phyloP scores from a whole-genome alignment of 2,797 vertebrate genomes.

The Melanotaenia parkinsoni region DNA sequence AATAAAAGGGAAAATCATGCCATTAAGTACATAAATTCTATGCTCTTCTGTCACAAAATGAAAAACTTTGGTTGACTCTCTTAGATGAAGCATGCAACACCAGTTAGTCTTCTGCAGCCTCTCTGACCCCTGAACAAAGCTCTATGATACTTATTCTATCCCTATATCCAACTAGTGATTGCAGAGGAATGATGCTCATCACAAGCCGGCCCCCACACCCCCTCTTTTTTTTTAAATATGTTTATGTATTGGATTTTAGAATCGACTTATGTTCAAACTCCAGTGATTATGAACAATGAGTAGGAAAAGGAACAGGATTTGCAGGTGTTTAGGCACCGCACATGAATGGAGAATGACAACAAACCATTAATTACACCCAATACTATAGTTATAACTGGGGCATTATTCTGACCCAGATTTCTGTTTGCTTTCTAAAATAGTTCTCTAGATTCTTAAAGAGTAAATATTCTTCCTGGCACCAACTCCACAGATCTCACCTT shows the following conservation, averaged over 20 bases:
- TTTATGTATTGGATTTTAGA: conserved; percentile 31
- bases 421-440: conserved; percentile 58
- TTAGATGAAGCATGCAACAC: conserved; percentile 57
- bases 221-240: neutral
- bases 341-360: conserved; percentile 70
- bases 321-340: conserved; percentile 65
- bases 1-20: conserved; percentile 3
- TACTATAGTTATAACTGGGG: conserved; percentile 70
- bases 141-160: conserved; percentile 55
- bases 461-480: conserved; percentile 61
- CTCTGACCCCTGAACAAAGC: conserved; percentile 56
- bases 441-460: conserved; percentile 59
- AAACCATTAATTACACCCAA: conserved; percentile 78
- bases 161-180: conserved; percentile 31
- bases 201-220: no score
- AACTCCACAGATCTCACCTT: conserved; percentile 43
- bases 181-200: no score
- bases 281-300: conserved; percentile 47
- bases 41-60: conserved; percentile 27
- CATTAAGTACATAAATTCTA: conserved; percentile 15
- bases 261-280: conserved; percentile 47
- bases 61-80: conserved; percentile 55
- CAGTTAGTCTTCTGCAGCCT: conserved; percentile 60
- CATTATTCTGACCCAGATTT: conserved; percentile 69
- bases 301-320: conserved; percentile 46